These are phyloP conservation scores for Pteria penguin DNA, from an alignment of 2,888 invertebrate species.

Conservation along the genomic window DNA sequence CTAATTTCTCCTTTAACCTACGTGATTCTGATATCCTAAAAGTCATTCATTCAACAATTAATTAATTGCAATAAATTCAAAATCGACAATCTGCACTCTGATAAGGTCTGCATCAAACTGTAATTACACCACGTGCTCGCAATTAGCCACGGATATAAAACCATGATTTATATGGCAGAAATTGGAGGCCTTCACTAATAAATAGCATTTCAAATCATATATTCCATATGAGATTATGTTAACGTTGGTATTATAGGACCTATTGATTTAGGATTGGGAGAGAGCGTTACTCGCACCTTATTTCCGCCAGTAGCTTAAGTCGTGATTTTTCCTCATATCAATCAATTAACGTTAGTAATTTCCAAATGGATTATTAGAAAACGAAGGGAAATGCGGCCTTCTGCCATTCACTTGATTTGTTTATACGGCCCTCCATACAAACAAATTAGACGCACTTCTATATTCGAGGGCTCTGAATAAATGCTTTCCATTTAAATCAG, in stretches of 20 bases:
- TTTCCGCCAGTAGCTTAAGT: constrained; percentile 41
- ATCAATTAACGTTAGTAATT: constrained; percentile 44
- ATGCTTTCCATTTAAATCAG: constrained; percentile 38
- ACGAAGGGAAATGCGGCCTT: constrained; percentile 36
- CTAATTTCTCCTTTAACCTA: no score
- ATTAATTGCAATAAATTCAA: constrained; percentile 32
- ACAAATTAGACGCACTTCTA: constrained; percentile 51
- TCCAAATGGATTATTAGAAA: constrained; percentile 44
- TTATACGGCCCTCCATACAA: constrained; percentile 46
- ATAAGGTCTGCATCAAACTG: constrained; percentile 17
- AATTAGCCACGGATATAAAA: constrained; percentile 33
- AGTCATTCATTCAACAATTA: constrained; percentile 17
- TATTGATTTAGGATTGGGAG: constrained; percentile 39
- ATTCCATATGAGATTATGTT: constrained; percentile 40
- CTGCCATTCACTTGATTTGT: constrained; percentile 44
- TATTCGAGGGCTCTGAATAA: constrained; percentile 38
- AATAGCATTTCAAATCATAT: constrained; percentile 44
- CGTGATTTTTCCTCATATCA: constrained; percentile 41
- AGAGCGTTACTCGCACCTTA: constrained; percentile 34
- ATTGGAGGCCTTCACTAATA: constrained; percentile 32
- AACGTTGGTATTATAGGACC: constrained; percentile 32
- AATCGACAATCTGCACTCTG: constrained; percentile 26
- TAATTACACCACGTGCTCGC: constrained; percentile 26
- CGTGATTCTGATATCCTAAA: neutral
- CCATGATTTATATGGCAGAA: constrained; percentile 22